phyloP scores from a whole-genome alignment of 2,797 vertebrate genomes.

The Zenarchopterus dispar region DNA sequence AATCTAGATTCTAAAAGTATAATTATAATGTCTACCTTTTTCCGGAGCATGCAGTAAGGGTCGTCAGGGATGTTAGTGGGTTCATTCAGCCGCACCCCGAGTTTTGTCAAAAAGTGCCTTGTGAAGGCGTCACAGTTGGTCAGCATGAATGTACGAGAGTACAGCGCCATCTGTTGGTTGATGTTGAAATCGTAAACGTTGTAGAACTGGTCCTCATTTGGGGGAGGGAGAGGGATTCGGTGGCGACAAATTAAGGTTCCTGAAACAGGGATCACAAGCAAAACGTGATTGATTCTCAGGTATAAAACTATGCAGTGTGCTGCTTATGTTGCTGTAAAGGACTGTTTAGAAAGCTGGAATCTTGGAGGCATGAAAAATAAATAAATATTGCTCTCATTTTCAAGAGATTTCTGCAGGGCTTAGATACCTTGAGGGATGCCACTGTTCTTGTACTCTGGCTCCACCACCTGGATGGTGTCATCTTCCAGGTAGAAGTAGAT shows the following conservation, averaged over 20 bases:
- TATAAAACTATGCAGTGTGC: no score
- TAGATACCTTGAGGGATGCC: constrained; percentile 88
- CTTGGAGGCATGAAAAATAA: no score
- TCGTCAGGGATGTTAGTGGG: constrained; percentile 80
- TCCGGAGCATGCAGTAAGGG: constrained; percentile 81
- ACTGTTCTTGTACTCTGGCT: constrained; percentile 87
- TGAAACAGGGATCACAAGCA: constrained; percentile 53
- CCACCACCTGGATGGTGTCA: constrained; percentile 91
- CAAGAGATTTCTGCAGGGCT: background rate
- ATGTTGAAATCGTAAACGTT: constrained; percentile 89
- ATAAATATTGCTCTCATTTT: no score
- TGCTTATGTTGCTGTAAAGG: no score
- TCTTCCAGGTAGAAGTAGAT: constrained; percentile 94
- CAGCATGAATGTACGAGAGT: constrained; percentile 86
- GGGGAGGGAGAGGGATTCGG: constrained; percentile 87
- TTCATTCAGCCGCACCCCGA: constrained; percentile 84
- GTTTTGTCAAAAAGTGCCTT: constrained; percentile 86
- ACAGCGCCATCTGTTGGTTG: constrained; percentile 84
- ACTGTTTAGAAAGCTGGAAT: no score
- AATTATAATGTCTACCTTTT: constrained; percentile 74
- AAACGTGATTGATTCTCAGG: no score
- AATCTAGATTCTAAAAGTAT: no score
- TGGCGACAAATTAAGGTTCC: constrained; percentile 88
- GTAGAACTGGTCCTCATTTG: constrained; percentile 88
- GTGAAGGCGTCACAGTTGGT: constrained; percentile 90